These are phyloP conservation scores for Smithornis capensis DNA, from an alignment of 2,113 vertebrate species.

Conservation along the genomic window DNA sequence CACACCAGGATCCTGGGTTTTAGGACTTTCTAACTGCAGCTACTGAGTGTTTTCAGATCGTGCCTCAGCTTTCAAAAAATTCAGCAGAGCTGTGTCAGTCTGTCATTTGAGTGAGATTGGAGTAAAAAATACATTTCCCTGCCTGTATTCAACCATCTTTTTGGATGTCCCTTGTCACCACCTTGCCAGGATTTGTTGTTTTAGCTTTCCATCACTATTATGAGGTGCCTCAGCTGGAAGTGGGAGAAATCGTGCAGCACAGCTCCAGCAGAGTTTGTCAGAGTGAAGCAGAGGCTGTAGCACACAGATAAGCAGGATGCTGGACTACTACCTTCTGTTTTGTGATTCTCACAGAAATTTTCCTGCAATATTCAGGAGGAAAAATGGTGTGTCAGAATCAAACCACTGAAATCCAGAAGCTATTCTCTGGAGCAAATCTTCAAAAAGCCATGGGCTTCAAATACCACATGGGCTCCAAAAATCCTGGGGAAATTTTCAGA, in stretches of 20 bases:
- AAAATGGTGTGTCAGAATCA: background rate
- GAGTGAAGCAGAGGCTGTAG: background rate
- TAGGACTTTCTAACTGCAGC: background rate
- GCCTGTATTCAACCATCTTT: background rate
- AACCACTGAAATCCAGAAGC: background rate
- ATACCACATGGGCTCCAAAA: background rate
- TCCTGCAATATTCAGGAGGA: background rate
- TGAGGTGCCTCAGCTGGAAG: background rate
- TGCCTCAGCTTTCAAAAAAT: background rate
- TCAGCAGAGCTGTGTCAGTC: background rate
- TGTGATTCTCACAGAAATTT: background rate
- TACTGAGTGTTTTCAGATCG: accelerated
- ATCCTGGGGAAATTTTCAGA: background rate
- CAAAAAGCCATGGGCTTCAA: background rate
- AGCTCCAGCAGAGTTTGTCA: background rate
- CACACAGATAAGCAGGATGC: background rate
- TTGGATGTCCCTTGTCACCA: background rate
- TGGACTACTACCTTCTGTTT: background rate
- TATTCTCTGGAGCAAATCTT: background rate
- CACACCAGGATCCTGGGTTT: background rate
- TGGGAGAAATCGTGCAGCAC: background rate
- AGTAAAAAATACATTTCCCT: background rate
- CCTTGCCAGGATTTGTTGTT: background rate
- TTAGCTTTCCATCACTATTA: background rate
- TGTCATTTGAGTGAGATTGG: background rate